Percentiles rank a stretch among this genome's conserved stretches.
Conservation (phyloP, 92 coral and sea anemone genomes). For the Paramuricea clavata region DNA sequence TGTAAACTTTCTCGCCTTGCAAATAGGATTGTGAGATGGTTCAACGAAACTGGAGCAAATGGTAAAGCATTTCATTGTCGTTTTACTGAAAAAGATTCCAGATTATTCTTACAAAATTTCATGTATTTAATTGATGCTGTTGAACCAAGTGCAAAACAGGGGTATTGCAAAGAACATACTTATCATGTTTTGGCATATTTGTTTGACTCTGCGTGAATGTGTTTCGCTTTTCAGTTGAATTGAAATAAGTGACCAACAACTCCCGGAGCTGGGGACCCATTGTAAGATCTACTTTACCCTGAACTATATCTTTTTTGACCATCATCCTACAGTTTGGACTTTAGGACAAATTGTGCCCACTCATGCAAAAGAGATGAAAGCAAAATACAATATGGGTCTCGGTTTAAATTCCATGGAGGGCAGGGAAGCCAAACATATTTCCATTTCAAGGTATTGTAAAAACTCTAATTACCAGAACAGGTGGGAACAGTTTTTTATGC, state of each 20-base stretch:
- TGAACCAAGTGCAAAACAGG: slow-evolving; percentile 14
- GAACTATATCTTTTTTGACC: slow-evolving; percentile 32
- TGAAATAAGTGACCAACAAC: slow-evolving; percentile 30
- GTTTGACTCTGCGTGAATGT: slow-evolving; percentile 38
- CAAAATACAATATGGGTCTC: slow-evolving; percentile 26
- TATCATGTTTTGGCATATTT: slow-evolving; percentile 12
- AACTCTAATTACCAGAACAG: slow-evolving; percentile 46
- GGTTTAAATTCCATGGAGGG: slow-evolving; percentile 53
- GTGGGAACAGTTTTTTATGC: slow-evolving; percentile 50
- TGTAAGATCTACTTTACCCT: slow-evolving; percentile 29
- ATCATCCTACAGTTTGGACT: slow-evolving; percentile 51
- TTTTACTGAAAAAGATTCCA: slow-evolving; percentile 39
- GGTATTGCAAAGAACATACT: neutral
- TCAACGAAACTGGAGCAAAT: slow-evolving; percentile 15
- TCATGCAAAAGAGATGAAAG: slow-evolving; percentile 38
- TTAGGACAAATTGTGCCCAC: slow-evolving; percentile 33
- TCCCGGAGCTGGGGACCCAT: slow-evolving; percentile 19
- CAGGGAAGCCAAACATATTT: slow-evolving; percentile 38
- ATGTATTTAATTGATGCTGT: slow-evolving; percentile 28
- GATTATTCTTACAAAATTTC: slow-evolving; percentile 24
- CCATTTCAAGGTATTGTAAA: slow-evolving; percentile 39
- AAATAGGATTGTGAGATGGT: slow-evolving; percentile 14
- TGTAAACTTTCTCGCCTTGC: slow-evolving; percentile 22
- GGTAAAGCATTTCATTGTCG: slow-evolving; percentile 47
- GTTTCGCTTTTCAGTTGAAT: slow-evolving; percentile 33